These are phyloP conservation scores for Tholera decimalis DNA, from an alignment of 2,888 invertebrate genomes.

Conservation along the genomic window DNA sequence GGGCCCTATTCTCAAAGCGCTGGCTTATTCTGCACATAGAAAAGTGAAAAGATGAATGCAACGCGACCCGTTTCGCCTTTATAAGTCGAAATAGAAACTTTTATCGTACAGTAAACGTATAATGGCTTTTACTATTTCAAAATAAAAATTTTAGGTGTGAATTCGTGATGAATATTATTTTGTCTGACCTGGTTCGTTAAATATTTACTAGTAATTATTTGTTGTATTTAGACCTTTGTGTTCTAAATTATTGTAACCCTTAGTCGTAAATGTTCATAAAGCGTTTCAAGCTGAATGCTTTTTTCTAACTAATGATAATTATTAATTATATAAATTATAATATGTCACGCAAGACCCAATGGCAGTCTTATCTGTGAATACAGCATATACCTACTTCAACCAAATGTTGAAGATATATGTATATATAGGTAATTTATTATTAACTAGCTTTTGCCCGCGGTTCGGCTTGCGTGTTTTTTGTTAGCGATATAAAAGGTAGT, in stretches of 20 bases:
- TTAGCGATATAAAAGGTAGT: too few species aligned
- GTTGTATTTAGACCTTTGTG: background rate
- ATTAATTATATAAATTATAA: too few species aligned
- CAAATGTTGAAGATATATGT: too few species aligned
- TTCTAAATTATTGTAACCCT: background rate
- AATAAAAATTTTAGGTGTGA: background rate
- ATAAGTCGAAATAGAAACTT: constrained; percentile 72
- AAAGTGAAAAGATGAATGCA: constrained; percentile 80
- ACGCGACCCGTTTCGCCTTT: constrained; percentile 75
- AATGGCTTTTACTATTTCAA: background rate
- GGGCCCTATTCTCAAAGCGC: constrained; percentile 78
- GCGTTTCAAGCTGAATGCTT: too few species aligned
- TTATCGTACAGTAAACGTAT: constrained; percentile 51
- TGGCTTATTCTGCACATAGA: constrained; percentile 76
- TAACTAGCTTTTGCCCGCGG: too few species aligned
- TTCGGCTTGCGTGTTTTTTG: too few species aligned
- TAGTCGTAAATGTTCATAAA: constrained; percentile 11
- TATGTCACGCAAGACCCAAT: too few species aligned
- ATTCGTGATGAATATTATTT: constrained; percentile 12
- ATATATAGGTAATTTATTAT: too few species aligned
- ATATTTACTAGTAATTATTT: constrained; percentile 11
- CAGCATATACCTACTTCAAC: too few species aligned
- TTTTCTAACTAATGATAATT: too few species aligned
- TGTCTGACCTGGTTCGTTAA: background rate
- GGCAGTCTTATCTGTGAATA: too few species aligned